Evolutionary conservation across 1,140 invertebrate species (phyloP).

Genomic region (Drosophila murphyi): DNA sequence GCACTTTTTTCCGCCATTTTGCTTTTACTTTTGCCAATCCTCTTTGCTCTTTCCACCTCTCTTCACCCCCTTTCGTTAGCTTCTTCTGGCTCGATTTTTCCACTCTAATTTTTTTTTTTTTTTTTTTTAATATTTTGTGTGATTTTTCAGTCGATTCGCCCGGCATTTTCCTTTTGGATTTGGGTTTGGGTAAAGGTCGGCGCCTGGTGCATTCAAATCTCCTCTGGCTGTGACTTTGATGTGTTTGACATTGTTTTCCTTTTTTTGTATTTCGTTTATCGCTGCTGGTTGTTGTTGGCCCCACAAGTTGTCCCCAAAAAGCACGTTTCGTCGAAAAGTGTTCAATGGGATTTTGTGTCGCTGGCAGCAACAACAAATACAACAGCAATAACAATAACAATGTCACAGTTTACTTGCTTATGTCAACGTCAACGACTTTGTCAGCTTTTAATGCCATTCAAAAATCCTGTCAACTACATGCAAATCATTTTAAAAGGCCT

Average conservation of each 20-base stretch:
- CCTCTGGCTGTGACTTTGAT: constrained; percentile 63
- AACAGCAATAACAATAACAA: constrained; percentile 14
- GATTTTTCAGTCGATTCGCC: constrained; percentile 79
- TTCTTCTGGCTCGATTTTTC: constrained; percentile 18
- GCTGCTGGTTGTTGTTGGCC: constrained; percentile 12
- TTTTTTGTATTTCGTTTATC: constrained; percentile 50
- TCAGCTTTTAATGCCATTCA: constrained; percentile 46
- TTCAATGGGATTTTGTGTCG: constrained; percentile 57
- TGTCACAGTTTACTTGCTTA: constrained; percentile 58
- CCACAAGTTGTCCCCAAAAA: constrained; percentile 35
- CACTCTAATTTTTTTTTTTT: constrained; percentile 2
- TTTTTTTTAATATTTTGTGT: constrained; percentile 33
- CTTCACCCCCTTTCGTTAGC: background rate
- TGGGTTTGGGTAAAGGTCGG: constrained; percentile 1
- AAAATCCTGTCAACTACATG: constrained; percentile 16
- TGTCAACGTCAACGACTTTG: constrained; percentile 67
- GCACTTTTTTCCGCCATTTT: constrained; percentile 28
- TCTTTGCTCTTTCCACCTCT: constrained; percentile 9
- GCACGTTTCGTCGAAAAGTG: constrained; percentile 55
- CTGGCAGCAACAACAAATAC: constrained; percentile 13
- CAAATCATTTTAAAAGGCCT: constrained; percentile 24
- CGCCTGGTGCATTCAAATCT: constrained; percentile 45
- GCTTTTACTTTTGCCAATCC: constrained; percentile 46
- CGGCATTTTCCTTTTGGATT: constrained; percentile 56
- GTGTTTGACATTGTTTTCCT: constrained; percentile 78